Evolutionary conservation across 2,113 vertebrate genomes (phyloP).

Genomic region (Argyrosomus japonicus): DNA sequence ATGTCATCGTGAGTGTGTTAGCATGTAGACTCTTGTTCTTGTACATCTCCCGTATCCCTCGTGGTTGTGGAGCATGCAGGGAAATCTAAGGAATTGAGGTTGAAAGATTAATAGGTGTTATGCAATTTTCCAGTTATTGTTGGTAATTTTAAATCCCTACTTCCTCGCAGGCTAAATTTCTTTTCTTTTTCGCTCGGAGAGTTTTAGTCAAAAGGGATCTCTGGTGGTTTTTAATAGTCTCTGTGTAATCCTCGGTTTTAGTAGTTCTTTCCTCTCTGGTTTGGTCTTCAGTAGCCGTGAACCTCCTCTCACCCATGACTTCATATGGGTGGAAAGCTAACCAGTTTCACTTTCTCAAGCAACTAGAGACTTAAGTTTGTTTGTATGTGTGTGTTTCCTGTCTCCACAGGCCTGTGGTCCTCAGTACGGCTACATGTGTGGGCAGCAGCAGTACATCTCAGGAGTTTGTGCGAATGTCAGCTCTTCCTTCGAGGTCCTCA

Average conservation of each 20-base stretch:
- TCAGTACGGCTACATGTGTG: slow-evolving; percentile 96
- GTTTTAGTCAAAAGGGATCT: slow-evolving; percentile 4
- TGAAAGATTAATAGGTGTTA: slow-evolving; percentile 35
- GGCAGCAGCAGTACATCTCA: slow-evolving; percentile 92
- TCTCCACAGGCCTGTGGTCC: slow-evolving; percentile 94
- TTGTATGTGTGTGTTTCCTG: slow-evolving; percentile 39
- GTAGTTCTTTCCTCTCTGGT: slow-evolving; percentile 66
- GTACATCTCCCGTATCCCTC: neutral
- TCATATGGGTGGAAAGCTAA: slow-evolving; percentile 62
- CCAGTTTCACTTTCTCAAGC: slow-evolving; percentile 42
- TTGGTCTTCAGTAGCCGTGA: slow-evolving; percentile 48
- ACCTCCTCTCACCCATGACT: slow-evolving; percentile 56
- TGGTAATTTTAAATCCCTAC: slow-evolving; percentile 37
- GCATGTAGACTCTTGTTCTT: neutral
- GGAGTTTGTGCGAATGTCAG: slow-evolving; percentile 96
- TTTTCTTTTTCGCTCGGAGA: slow-evolving; percentile 19
- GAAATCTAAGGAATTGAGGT: slow-evolving; percentile 19
- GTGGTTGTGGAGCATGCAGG: neutral
- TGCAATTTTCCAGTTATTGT: slow-evolving; percentile 61
- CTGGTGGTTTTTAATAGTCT: slow-evolving; percentile 46
- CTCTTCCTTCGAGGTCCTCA: slow-evolving; percentile 90
- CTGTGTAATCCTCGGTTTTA: slow-evolving; percentile 32
- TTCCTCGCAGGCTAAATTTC: neutral
- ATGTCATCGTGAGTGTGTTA: neutral
- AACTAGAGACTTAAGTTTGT: slow-evolving; percentile 17